Evolutionary conservation across 92 coral and sea anemone species (phyloP).

Genomic region (Montipora capitata): DNA sequence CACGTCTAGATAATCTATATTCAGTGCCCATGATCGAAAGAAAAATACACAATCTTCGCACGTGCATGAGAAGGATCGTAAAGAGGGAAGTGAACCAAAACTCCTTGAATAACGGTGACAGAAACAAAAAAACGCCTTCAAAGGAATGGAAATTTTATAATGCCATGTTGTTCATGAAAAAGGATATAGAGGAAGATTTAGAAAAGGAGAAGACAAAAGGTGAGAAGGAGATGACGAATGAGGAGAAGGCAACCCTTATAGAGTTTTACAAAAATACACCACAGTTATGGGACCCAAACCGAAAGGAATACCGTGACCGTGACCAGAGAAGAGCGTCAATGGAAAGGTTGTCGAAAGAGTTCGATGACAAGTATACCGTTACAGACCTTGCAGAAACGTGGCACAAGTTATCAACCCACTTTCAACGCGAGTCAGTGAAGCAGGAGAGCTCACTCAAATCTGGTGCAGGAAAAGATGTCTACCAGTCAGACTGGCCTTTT

Average conservation of each 20-base stretch:
- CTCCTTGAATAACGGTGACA: background rate
- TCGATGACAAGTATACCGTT: constrained; percentile 30
- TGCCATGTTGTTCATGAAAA: background rate
- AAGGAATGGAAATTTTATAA: background rate
- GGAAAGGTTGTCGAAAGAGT: constrained; percentile 22
- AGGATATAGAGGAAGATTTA: too few relatives aligned
- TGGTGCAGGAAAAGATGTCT: constrained; percentile 32
- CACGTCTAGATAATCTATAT: too few relatives aligned
- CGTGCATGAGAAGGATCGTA: background rate
- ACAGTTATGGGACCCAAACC: background rate
- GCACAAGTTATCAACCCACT: constrained; percentile 32
- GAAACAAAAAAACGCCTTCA: background rate
- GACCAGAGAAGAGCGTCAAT: too few relatives aligned
- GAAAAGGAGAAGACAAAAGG: background rate
- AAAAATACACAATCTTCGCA: background rate
- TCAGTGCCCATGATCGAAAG: too few relatives aligned
- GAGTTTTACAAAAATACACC: background rate
- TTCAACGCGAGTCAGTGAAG: constrained; percentile 17
- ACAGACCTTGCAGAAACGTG: constrained; percentile 10
- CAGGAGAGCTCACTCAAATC: constrained; percentile 27
- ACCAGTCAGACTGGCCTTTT: constrained; percentile 32
- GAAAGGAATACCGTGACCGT: background rate
- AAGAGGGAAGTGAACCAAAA: background rate
- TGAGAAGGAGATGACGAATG: constrained; percentile 4
- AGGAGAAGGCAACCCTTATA: constrained; percentile 22